phyloP scores from a whole-genome alignment of 2,888 invertebrate genomes.

The Fabriciana adippe region DNA sequence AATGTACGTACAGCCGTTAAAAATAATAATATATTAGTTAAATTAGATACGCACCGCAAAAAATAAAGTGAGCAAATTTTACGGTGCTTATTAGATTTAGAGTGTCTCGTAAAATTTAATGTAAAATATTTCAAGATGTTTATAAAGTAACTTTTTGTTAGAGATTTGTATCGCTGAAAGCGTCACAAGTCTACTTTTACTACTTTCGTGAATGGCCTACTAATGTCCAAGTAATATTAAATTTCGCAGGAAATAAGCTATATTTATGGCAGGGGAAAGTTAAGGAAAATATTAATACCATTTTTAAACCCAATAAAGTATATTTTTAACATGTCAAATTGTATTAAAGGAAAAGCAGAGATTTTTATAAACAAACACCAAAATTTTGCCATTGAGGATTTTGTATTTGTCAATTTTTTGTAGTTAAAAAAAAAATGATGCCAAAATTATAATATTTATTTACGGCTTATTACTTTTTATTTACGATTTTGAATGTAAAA shows the following conservation, averaged over 20 bases:
- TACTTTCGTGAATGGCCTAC: conserved; percentile 25
- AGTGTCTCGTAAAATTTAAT: conserved; percentile 21
- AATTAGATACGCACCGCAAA: not conserved
- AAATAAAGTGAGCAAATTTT: conserved; percentile 20
- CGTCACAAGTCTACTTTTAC: conserved; percentile 16
- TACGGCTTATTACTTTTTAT: too few species aligned
- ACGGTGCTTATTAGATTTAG: conserved; percentile 24
- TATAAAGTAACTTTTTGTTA: conserved; percentile 27
- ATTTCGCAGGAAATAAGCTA: conserved; percentile 36
- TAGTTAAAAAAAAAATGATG: too few species aligned
- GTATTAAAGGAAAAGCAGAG: too few species aligned
- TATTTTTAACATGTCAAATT: too few species aligned
- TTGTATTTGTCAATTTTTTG: too few species aligned
- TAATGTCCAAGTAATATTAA: conserved; percentile 18
- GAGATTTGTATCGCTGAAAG: conserved; percentile 21
- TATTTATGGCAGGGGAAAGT: conserved; percentile 30
- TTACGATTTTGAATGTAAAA: too few species aligned
- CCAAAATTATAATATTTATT: too few species aligned
- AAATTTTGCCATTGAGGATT: too few species aligned
- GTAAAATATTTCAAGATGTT: conserved; percentile 25
- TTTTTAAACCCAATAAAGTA: too few species aligned
- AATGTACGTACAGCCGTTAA: not conserved
- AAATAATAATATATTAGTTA: not conserved
- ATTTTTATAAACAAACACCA: too few species aligned
- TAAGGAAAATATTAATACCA: too few species aligned